Base-by-base conservation (phyloP, 2,113 vertebrate species). In the Heterochromis multidens region DNA sequence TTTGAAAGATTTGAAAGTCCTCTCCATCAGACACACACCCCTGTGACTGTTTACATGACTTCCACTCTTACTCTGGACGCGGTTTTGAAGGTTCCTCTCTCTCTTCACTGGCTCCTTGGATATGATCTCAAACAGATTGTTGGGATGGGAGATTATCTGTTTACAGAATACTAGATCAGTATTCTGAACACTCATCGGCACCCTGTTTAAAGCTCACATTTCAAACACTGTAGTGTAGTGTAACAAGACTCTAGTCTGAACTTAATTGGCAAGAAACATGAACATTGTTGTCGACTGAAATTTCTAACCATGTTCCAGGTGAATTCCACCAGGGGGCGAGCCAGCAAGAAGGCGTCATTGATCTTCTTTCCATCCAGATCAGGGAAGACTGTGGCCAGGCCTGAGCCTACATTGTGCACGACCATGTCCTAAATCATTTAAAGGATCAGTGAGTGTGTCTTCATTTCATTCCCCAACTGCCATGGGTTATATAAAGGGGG, bases 71-170 rank as follows among this genome's bases (percentile, higher is more conserved):
- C 95, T 96, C 92, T 96, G 96, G 43, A 95, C 94, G 91, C 95
- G 87, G 85, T 96, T 96, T 86, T 96, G 95, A 49, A 96, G 94
- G 91, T 96, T 96, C 90, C 95, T 93, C 91, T 96, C 96, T 80
- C 95, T 88, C 86, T 96, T 96, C 49, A 96, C 94, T 0, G 95
- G 95, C 80, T 96, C 95, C 77, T 96, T 96, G 63, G 92, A 96
- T 94, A 96, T 96, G 91, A 96, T 96, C 89, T 96, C 95, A 92
- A 96, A 96, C 86, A 96, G 89, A 79, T 96, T 96, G 93, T 96
- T 96, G 67, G 95, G 96, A 60, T 96, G 95, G 17, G 96, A 96
- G 85, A 95, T 96, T 54, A 96, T 95, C 95, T 96, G 90, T 19
- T 54, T 2, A 52, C 17, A 79, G 19, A 91, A 79, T 56, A 52